A percentile compares a stretch with the other conserved stretches of the same genome.
Conservation (phyloP, 1,140 invertebrate genomes). For the Plodia interpunctella region DNA sequence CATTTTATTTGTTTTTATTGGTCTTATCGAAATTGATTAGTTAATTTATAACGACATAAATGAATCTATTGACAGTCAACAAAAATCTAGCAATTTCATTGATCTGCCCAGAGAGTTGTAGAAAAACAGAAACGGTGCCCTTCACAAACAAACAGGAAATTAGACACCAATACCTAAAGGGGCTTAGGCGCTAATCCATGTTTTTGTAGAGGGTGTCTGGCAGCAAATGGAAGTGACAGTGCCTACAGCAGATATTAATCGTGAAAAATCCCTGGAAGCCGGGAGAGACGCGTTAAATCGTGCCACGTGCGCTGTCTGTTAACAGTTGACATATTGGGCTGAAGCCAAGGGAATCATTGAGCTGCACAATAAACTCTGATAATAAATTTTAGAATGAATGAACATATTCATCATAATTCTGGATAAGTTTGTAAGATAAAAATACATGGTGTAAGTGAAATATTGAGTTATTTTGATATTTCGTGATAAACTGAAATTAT, state of each 20-base stretch:
- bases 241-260: constrained; percentile 60
- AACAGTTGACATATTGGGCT: constrained; percentile 65
- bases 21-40: too few species aligned
- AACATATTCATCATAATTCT: constrained; percentile 30
- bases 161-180: constrained; percentile 46
- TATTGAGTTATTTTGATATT: too few species aligned
- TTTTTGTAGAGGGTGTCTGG: constrained; percentile 64
- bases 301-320: constrained; percentile 67
- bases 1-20: constrained; percentile 17
- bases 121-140: constrained; percentile 26
- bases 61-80: too few species aligned
- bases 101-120: constrained; percentile 3
- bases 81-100: too few species aligned
- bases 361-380: background rate
- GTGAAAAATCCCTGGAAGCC: constrained; percentile 59
- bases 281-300: constrained; percentile 47
- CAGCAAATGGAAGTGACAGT: constrained; percentile 68
- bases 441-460: too few species aligned
- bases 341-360: constrained; percentile 46
- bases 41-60: too few species aligned
- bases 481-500: too few species aligned
- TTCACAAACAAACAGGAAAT: constrained; percentile 49
- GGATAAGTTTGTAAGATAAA: constrained; percentile 13
- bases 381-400: constrained; percentile 27
- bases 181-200: constrained; percentile 62